These are phyloP conservation scores for Anagrus nilaparvatae DNA, from an alignment of 1,140 invertebrate genomes.

Conservation along the genomic window DNA sequence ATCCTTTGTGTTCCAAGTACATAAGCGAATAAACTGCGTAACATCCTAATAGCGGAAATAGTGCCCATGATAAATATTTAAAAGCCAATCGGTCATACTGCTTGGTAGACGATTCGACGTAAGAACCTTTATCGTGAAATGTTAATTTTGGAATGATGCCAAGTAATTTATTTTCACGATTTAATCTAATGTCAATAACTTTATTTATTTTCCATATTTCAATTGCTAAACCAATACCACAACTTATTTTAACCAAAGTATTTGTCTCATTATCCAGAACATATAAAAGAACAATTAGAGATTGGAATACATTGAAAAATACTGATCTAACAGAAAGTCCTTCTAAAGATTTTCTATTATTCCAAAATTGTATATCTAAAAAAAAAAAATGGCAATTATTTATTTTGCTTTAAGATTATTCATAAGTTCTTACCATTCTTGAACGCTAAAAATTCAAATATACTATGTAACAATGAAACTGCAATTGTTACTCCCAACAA, in stretches of 20 bases:
- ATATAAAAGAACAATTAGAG: slow-evolving; percentile 87
- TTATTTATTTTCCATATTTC: slow-evolving; percentile 99
- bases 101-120: slow-evolving; percentile 90
- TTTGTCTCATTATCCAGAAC: slow-evolving; percentile 99
- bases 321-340: slow-evolving; percentile 95
- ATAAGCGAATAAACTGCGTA: slow-evolving; percentile 95
- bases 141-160: slow-evolving; percentile 73
- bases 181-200: slow-evolving; percentile 76
- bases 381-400: slow-evolving; percentile 22
- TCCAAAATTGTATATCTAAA: slow-evolving; percentile 98
- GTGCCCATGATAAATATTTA: slow-evolving; percentile 88
- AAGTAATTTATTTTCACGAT: slow-evolving; percentile 60
- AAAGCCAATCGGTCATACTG: slow-evolving; percentile 94
- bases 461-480: slow-evolving; percentile 91
- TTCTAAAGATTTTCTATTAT: slow-evolving; percentile 92
- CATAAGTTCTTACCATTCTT: slow-evolving; percentile 74
- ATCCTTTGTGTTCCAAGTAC: slow-evolving; percentile 96
- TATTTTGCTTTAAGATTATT: background rate
- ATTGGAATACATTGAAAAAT: slow-evolving; percentile 99
- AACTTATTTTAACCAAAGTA: slow-evolving; percentile 85
- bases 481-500: slow-evolving; percentile 83
- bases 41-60: slow-evolving; percentile 85
- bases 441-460: slow-evolving; percentile 98
- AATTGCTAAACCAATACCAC: slow-evolving; percentile 88
- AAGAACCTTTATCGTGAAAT: slow-evolving; percentile 92